Evolutionary conservation across 2,113 vertebrate genomes (phyloP).

Genomic region (Melanerpes aurifrons): DNA sequence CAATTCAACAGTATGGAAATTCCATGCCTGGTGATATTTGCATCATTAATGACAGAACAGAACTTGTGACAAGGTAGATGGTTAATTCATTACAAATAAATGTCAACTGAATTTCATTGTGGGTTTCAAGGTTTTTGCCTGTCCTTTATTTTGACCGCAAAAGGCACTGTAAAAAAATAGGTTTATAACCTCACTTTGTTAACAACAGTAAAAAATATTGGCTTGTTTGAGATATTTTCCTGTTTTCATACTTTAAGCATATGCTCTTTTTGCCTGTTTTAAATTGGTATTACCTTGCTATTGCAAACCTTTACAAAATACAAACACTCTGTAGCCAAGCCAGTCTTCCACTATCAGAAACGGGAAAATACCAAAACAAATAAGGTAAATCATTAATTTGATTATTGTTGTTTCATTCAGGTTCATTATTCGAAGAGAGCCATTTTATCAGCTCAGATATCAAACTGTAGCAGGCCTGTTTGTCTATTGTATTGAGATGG

Average conservation of each 20-base stretch:
- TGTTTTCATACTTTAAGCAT: not conserved
- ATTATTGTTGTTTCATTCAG: not conserved
- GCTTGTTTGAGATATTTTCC: not conserved
- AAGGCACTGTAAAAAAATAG: not conserved
- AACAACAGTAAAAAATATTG: not conserved
- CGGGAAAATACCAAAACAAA: not conserved
- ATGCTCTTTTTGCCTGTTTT: not conserved
- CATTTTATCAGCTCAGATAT: not conserved
- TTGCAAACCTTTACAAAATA: not conserved
- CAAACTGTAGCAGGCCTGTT: not conserved
- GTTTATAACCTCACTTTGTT: not conserved
- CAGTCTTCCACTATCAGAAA: not conserved
- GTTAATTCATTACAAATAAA: conserved; percentile 30
- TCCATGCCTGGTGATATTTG: not conserved
- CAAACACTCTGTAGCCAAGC: not conserved
- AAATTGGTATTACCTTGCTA: not conserved
- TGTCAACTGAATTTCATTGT: conserved; percentile 19
- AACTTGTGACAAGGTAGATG: not conserved
- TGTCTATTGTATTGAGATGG: not conserved
- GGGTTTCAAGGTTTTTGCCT: not conserved
- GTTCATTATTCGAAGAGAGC: not conserved
- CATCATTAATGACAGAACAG: not conserved
- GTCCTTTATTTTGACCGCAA: not conserved
- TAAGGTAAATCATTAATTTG: not conserved
- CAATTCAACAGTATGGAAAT: not conserved